A percentile compares a stretch with the other conserved stretches of the same genome.
Conservation (phyloP, 53 echinoderm and acorn worm species). For the Temnopleurus reevesii region DNA sequence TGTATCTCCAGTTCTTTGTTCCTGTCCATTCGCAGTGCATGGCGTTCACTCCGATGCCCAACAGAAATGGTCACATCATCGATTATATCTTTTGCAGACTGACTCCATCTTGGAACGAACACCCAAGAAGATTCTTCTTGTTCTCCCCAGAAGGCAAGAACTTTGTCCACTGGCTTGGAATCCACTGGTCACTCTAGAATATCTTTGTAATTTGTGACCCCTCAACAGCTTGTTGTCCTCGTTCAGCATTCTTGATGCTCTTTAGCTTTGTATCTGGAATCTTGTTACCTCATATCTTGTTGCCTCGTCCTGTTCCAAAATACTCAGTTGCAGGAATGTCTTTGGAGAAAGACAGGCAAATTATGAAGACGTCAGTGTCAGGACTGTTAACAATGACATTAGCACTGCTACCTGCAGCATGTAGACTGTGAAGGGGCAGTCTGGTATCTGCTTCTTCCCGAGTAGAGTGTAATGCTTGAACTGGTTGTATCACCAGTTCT, state of each 20-base stretch:
- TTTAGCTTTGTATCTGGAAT: too few relatives aligned
- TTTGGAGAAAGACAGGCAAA: not conserved
- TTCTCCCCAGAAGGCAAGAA: slow-evolving; percentile 47
- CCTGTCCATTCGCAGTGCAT: not conserved
- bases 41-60: not conserved
- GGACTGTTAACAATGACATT: slow-evolving; percentile 63
- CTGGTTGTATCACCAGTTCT: not conserved
- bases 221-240: slow-evolving; percentile 20
- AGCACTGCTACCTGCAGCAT: not conserved
- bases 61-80: slow-evolving; percentile 8
- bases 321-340: slow-evolving; percentile 34
- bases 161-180: slow-evolving; percentile 55
- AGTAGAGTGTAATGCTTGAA: not conserved
- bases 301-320: slow-evolving; percentile 51
- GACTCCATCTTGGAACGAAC: not conserved
- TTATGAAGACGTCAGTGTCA: slow-evolving; percentile 67
- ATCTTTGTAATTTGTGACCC: slow-evolving; percentile 43
- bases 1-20: not conserved
- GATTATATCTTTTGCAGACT: not conserved
- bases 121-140: not conserved
- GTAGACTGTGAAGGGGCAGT: slow-evolving; percentile 16
- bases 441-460: not conserved
- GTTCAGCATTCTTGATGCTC: slow-evolving; percentile 62
- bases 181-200: not conserved
- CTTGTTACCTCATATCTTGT: too few relatives aligned